Conservation (phyloP, 2,888 invertebrate genomes). For the Griposia aprilina region DNA sequence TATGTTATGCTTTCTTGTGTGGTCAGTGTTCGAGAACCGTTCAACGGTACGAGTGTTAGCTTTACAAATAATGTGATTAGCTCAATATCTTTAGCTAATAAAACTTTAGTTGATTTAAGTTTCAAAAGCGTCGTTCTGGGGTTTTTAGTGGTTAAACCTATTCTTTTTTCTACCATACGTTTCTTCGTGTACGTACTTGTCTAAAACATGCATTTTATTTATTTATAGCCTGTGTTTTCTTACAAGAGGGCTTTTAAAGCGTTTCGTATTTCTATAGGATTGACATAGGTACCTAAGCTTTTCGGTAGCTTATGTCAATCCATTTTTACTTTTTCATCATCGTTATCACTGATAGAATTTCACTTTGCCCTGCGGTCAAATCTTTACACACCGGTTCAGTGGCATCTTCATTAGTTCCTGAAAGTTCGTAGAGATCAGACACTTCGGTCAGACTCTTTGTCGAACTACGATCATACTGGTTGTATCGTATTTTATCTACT, state of each 20-base stretch:
- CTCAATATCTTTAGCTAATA: background rate
- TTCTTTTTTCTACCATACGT: background rate
- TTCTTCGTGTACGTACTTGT: background rate
- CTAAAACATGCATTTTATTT: background rate
- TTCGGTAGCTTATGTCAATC: background rate
- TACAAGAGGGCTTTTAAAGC: background rate
- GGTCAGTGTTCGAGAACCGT: background rate
- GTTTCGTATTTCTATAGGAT: background rate
- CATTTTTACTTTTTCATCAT: background rate
- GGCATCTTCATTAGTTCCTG: background rate
- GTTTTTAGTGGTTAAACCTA: background rate
- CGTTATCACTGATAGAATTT: background rate
- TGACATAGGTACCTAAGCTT: background rate
- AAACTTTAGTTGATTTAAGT: background rate
- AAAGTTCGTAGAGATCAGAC: background rate
- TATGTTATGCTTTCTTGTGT: slow-evolving; percentile 9
- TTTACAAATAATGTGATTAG: slow-evolving; percentile 2
- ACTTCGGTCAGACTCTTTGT: background rate
- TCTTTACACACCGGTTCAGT: background rate
- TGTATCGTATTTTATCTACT: background rate
- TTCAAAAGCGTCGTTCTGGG: background rate
- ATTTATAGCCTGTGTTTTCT: background rate
- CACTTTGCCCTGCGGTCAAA: background rate
- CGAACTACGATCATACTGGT: background rate
- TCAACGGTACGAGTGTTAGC: background rate